These are phyloP conservation scores for Rhagoletis zephyria DNA, from an alignment of 1,140 invertebrate species.

Conservation along the genomic window DNA sequence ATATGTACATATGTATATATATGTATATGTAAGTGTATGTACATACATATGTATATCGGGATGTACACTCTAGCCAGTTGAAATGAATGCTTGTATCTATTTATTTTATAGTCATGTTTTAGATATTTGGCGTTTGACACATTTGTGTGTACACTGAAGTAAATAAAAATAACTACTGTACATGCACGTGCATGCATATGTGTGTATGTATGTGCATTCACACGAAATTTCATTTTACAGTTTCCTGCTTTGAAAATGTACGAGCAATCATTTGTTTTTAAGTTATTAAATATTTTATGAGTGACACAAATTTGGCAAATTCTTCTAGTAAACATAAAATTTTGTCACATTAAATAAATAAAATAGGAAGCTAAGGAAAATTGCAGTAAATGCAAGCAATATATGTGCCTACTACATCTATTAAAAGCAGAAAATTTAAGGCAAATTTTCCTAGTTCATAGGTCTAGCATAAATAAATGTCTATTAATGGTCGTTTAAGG, in stretches of 20 bases:
- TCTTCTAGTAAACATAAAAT: background rate
- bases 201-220: background rate
- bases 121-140: background rate
- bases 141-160: background rate
- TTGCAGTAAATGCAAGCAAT: background rate
- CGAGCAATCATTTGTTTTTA: background rate
- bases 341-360: background rate
- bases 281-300: constrained; percentile 37
- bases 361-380: background rate
- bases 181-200: background rate
- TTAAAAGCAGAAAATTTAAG: no score
- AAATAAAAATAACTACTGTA: background rate
- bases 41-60: background rate
- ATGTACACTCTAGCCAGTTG: background rate
- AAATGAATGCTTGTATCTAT: background rate
- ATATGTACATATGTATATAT: background rate
- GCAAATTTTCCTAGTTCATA: no score
- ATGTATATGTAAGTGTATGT: background rate
- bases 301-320: constrained; percentile 21
- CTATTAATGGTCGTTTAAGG: no score
- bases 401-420: no score
- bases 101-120: constrained; percentile 1
- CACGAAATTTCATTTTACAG: background rate
- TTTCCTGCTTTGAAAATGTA: background rate
- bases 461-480: no score